These are phyloP conservation scores for Clivina fossor DNA, from an alignment of 2,888 invertebrate genomes.

Conservation along the genomic window DNA sequence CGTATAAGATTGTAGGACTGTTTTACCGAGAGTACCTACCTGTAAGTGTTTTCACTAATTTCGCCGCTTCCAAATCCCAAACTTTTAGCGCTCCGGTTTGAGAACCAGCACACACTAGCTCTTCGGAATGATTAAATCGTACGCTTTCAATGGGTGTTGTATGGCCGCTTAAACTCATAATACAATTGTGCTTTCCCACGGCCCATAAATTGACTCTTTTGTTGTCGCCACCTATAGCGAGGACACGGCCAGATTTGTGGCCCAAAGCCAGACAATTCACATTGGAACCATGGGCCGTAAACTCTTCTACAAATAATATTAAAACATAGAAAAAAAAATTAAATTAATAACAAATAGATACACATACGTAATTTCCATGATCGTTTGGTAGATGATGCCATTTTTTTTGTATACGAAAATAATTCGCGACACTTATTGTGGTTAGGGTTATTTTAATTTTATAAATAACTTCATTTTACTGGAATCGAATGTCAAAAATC, in stretches of 20 bases:
- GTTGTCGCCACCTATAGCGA: constrained; percentile 95
- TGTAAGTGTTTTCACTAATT: constrained; percentile 85
- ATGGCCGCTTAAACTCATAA: constrained; percentile 94
- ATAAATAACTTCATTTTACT: constrained; percentile 46
- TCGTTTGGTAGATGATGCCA: constrained; percentile 59
- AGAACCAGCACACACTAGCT: constrained; percentile 93
- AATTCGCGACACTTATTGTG: constrained; percentile 35
- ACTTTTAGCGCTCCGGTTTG: constrained; percentile 91
- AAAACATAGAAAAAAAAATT: too few relatives aligned
- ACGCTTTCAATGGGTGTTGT: constrained; percentile 94
- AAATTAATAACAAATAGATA: constrained; percentile 18
- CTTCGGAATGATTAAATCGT: constrained; percentile 91
- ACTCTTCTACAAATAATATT: constrained; percentile 79
- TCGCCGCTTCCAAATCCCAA: constrained; percentile 94
- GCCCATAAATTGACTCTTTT: constrained; percentile 98
- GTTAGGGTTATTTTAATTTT: constrained; percentile 46
- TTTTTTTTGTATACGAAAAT: constrained; percentile 39
- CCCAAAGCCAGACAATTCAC: constrained; percentile 88
- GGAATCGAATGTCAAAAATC: constrained; percentile 14
- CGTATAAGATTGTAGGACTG: too few relatives aligned
- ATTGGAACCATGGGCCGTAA: constrained; percentile 82
- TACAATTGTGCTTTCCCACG: constrained; percentile 90
- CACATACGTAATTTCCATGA: constrained; percentile 84
- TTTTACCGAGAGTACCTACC: too few relatives aligned
- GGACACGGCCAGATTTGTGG: constrained; percentile 86